Evolutionary conservation across 1,140 invertebrate species (phyloP).

Genomic region (Matsumurasca onukii): DNA sequence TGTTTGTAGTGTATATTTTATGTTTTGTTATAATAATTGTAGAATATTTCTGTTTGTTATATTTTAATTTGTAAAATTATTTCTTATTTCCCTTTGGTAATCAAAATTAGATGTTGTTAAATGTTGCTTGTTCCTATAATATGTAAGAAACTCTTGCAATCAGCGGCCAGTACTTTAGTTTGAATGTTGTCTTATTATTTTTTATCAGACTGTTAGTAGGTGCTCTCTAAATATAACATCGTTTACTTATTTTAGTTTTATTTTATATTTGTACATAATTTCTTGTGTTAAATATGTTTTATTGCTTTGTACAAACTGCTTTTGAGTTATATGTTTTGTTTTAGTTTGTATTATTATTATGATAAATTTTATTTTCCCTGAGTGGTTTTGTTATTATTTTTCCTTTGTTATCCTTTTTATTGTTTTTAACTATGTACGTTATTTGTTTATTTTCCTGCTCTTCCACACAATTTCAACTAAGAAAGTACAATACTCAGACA

Average conservation of each 20-base stretch:
- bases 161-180: not conserved
- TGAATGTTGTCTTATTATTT: not conserved
- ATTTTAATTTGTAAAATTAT: slow-evolving; percentile 39
- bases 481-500: too few species aligned
- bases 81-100: slow-evolving; percentile 30
- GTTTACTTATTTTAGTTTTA: slow-evolving; percentile 4
- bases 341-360: not conserved
- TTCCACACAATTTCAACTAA: too few species aligned
- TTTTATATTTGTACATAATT: not conserved
- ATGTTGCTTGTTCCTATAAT: slow-evolving; percentile 20
- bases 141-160: not conserved
- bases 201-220: slow-evolving; percentile 14
- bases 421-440: too few species aligned
- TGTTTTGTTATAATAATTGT: slow-evolving; percentile 12
- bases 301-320: not conserved
- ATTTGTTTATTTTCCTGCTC: too few species aligned
- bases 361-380: slow-evolving; percentile 17
- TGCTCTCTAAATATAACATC: not conserved
- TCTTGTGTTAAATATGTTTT: not conserved
- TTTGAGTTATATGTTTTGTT: not conserved
- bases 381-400: slow-evolving; percentile 11
- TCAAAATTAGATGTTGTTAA: slow-evolving; percentile 32
- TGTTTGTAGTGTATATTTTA: slow-evolving; percentile 31
- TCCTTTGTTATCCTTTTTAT: slow-evolving; percentile 36
- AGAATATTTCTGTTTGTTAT: slow-evolving; percentile 41